phyloP scores from a whole-genome alignment of 2,797 vertebrate genomes.

The Onychomys leucogaster region DNA sequence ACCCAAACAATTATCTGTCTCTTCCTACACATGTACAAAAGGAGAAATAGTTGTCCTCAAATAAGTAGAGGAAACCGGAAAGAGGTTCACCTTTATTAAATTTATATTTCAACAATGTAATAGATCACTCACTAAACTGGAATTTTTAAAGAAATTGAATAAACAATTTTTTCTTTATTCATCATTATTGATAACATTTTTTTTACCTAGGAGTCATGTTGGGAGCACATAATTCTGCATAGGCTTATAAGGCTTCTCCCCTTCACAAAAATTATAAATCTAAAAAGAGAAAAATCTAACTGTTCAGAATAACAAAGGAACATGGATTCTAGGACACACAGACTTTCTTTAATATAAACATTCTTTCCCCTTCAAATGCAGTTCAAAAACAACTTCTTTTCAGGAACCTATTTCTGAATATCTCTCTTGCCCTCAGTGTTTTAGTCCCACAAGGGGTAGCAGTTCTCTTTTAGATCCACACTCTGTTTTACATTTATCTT shows the following conservation, averaged over 20 bases:
- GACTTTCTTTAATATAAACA: background rate
- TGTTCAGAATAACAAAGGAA: background rate
- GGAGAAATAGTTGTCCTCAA: background rate
- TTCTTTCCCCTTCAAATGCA: background rate
- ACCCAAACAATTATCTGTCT: conserved; percentile 61
- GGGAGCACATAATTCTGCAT: background rate
- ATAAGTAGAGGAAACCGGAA: background rate
- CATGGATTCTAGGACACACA: background rate
- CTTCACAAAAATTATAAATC: background rate
- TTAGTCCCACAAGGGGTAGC: background rate
- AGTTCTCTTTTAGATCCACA: background rate
- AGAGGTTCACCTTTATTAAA: background rate
- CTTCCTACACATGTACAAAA: background rate
- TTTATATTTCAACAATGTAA: background rate
- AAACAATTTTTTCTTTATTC: background rate
- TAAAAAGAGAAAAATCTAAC: background rate
- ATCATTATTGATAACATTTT: background rate
- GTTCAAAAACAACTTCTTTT: conserved; percentile 4
- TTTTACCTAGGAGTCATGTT: background rate
- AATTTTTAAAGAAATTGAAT: background rate
- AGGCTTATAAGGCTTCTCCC: background rate
- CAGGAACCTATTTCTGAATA: background rate
- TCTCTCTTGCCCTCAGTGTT: background rate
- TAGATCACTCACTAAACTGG: background rate
- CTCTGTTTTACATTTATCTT: background rate